Percentiles rank a stretch among this genome's conserved stretches.
Conservation (phyloP, 2,888 invertebrate species). For the Empis livida region DNA sequence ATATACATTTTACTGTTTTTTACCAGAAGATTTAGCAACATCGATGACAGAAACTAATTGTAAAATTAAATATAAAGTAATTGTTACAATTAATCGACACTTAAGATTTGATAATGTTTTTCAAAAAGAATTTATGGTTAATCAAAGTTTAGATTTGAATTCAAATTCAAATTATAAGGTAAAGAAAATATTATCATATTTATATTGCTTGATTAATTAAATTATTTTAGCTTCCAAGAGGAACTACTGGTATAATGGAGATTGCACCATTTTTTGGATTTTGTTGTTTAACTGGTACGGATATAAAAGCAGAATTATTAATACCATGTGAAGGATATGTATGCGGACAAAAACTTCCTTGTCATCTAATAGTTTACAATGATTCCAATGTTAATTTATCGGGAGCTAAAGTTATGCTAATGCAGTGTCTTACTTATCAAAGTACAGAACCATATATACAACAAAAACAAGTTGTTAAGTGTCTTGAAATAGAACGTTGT, state of each 20-base stretch:
- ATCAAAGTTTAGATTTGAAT: slow-evolving; percentile 68
- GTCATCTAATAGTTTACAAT: neutral
- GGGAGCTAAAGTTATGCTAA: neutral
- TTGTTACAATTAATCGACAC: slow-evolving; percentile 64
- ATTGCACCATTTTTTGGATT: neutral
- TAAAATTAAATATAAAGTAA: slow-evolving; percentile 61
- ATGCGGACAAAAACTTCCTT: slow-evolving; percentile 11
- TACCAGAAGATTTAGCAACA: slow-evolving; percentile 48
- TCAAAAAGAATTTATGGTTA: slow-evolving; percentile 41
- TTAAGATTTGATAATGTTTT: slow-evolving; percentile 56
- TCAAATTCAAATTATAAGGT: slow-evolving; percentile 52
- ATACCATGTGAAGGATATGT: slow-evolving; percentile 12
- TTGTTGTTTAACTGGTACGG: neutral
- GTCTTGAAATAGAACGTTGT: too few relatives aligned
- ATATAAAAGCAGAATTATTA: neutral
- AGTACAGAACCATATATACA: too few relatives aligned
- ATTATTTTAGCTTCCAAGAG: neutral
- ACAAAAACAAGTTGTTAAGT: too few relatives aligned
- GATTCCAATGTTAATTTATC: neutral
- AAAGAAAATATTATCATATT: neutral
- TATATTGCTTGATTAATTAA: neutral
- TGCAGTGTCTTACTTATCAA: too few relatives aligned
- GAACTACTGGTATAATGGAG: neutral
- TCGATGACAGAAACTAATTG: slow-evolving; percentile 64
- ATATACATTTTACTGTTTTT: neutral